phyloP scores from a whole-genome alignment of 2,113 vertebrate genomes.

The Callocephalon fimbriatum region DNA sequence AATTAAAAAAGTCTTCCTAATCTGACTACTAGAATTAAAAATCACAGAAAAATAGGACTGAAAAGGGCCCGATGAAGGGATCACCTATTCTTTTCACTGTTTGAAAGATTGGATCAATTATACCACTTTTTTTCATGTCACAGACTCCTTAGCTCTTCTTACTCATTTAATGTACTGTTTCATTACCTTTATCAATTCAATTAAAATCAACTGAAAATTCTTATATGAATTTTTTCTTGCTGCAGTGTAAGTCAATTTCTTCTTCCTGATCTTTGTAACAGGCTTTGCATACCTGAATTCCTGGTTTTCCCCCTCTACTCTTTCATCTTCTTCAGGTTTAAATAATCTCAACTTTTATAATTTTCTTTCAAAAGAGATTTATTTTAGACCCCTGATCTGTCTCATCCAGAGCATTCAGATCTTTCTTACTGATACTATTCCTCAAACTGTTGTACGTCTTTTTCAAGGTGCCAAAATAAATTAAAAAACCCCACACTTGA shows the following conservation, averaged over 20 bases:
- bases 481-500: too few species aligned
- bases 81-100: neutral
- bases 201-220: neutral
- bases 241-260: neutral
- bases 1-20: neutral
- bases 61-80: neutral
- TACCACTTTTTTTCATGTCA: accelerated
- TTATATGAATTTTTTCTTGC: neutral
- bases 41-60: neutral
- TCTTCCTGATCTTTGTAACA: neutral
- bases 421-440: neutral
- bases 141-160: neutral
- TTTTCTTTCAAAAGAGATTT: neutral
- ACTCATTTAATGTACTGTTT: neutral
- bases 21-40: neutral
- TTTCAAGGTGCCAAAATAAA: neutral
- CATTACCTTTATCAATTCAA: neutral
- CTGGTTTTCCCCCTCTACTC: accelerated
- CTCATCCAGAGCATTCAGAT: neutral
- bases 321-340: neutral
- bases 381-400: neutral
- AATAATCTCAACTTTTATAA: neutral
- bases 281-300: neutral
- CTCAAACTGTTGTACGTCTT: neutral
- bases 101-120: neutral